Conservation (phyloP, 2,113 vertebrate genomes). For the Chionomys nivalis region DNA sequence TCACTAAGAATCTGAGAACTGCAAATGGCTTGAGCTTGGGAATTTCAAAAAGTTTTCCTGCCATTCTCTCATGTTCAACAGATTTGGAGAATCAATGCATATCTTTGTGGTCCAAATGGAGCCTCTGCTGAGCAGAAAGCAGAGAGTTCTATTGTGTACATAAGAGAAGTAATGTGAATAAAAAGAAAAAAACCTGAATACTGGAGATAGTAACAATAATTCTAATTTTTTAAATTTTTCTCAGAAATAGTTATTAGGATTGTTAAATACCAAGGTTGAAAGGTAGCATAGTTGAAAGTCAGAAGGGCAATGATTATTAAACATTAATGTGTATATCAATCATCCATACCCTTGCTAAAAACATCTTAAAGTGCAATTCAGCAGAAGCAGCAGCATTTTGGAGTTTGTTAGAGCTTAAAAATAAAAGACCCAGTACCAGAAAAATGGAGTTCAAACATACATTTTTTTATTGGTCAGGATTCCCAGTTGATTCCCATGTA, state of each 20-base stretch:
- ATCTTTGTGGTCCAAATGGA: neutral
- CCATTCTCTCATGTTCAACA: neutral
- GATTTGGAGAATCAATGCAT: neutral
- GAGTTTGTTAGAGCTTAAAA: neutral
- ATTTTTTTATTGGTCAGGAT: slow-evolving; percentile 13
- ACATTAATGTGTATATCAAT: neutral
- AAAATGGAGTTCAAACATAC: neutral
- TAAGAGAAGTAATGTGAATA: neutral
- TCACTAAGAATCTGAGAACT: neutral
- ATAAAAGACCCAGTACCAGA: neutral
- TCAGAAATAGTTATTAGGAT: neutral
- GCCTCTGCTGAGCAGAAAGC: neutral
- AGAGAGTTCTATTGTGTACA: neutral
- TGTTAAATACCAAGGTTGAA: slow-evolving; percentile 1
- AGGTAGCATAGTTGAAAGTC: neutral
- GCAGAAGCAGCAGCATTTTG: neutral
- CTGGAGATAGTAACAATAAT: neutral
- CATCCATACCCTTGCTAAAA: neutral
- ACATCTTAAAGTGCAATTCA: neutral
- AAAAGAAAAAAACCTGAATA: neutral
- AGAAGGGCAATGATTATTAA: neutral
- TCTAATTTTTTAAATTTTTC: neutral
- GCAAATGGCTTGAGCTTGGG: neutral
- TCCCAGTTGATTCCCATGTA: neutral
- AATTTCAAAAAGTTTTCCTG: neutral